phyloP scores from a whole-genome alignment of 2,888 invertebrate genomes.

The Troides oblongomaculatus region DNA sequence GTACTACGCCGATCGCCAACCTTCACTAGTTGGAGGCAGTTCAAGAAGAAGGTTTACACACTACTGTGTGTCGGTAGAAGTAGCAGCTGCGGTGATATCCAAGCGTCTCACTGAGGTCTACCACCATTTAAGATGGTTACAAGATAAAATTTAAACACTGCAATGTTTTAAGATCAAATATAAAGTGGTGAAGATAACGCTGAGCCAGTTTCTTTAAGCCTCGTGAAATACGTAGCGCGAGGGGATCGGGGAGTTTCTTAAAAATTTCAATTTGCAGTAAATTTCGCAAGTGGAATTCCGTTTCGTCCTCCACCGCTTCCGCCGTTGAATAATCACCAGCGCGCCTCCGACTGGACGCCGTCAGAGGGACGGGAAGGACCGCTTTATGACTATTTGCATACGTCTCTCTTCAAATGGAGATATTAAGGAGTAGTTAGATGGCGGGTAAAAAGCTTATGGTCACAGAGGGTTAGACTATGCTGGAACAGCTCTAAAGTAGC shows the following conservation, averaged over 20 bases:
- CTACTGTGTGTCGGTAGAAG: too few relatives aligned
- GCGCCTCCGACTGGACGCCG: not conserved
- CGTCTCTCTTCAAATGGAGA: not conserved
- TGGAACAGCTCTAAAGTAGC: too few relatives aligned
- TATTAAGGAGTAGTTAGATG: too few relatives aligned
- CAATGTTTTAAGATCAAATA: not conserved
- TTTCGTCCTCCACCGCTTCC: conserved; percentile 5
- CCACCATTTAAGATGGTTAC: not conserved
- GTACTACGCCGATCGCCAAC: too few relatives aligned
- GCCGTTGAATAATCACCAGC: conserved; percentile 8
- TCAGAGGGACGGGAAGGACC: not conserved
- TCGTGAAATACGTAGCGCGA: conserved; percentile 2
- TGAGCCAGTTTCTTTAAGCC: not conserved
- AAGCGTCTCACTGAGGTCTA: too few relatives aligned
- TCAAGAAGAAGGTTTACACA: too few relatives aligned
- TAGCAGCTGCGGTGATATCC: too few relatives aligned
- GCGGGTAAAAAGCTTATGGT: too few relatives aligned
- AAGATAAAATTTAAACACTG: not conserved
- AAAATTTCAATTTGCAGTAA: conserved; percentile 22
- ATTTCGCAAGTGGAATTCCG: conserved; percentile 14
- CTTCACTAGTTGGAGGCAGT: too few relatives aligned
- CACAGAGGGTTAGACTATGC: too few relatives aligned
- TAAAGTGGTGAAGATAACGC: not conserved
- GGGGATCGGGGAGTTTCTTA: not conserved
- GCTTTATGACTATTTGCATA: not conserved